Conservation (phyloP, 1,140 invertebrate genomes). For the Caenorhabditis latens region DNA sequence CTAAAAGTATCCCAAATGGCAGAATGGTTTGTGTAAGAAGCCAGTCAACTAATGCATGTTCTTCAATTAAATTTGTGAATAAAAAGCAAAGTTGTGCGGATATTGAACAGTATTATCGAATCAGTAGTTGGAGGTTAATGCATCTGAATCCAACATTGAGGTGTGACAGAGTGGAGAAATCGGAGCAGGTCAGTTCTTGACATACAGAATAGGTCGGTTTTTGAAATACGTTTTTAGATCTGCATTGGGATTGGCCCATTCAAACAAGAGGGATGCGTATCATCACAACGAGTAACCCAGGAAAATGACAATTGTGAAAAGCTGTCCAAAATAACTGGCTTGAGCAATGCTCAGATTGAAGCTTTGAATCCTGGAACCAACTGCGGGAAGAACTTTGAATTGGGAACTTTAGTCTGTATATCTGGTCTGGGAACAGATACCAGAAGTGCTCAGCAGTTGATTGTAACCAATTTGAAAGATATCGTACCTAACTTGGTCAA, state of each 20-base stretch:
- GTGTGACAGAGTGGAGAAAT: constrained; percentile 13
- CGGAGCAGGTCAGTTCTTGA: background rate
- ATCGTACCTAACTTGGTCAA: background rate
- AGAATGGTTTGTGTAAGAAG: background rate
- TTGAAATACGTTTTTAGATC: too few species aligned
- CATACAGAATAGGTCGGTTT: background rate
- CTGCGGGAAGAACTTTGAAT: background rate
- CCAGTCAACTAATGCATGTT: background rate
- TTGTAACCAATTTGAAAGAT: background rate
- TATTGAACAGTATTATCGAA: background rate
- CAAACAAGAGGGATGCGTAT: background rate
- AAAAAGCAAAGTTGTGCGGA: background rate
- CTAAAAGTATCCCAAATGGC: background rate
- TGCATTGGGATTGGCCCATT: constrained; percentile 30
- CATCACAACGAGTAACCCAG: background rate
- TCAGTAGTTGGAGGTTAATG: constrained; percentile 7
- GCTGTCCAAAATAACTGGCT: background rate
- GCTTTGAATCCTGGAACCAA: background rate
- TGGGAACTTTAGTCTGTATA: background rate
- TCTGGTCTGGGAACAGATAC: background rate
- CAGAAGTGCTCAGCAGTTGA: background rate
- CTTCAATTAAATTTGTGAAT: background rate
- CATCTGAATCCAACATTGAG: constrained; percentile 18
- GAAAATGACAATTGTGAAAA: constrained; percentile 26
- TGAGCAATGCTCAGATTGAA: background rate